Conservation (phyloP, 2,888 invertebrate genomes). For the Ectemnius lituratus region DNA sequence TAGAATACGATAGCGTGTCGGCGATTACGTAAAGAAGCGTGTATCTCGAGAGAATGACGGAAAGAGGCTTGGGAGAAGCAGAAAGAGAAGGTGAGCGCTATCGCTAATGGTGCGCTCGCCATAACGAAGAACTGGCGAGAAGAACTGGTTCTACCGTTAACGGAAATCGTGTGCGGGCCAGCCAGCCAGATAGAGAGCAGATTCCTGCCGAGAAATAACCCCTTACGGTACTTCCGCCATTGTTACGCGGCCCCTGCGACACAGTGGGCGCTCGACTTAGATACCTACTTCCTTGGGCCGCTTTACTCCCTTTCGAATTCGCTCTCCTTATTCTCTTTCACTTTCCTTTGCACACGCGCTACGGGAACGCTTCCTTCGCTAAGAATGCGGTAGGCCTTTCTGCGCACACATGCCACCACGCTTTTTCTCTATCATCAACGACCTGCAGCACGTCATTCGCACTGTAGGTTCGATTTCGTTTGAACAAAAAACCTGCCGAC, state of each 20-base stretch:
- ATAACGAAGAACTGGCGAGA: slow-evolving; percentile 30
- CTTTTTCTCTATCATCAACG: too few species aligned
- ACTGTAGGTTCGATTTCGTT: too few species aligned
- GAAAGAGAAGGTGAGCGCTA: slow-evolving; percentile 22
- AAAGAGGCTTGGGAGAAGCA: slow-evolving; percentile 10
- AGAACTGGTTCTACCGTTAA: slow-evolving; percentile 58
- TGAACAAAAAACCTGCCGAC: too few species aligned
- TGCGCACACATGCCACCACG: too few species aligned
- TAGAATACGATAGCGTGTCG: slow-evolving; percentile 57
- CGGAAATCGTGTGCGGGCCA: slow-evolving; percentile 46
- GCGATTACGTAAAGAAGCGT: slow-evolving; percentile 57
- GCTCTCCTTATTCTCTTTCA: too few species aligned
- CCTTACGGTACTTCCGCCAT: slow-evolving; percentile 50
- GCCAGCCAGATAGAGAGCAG: slow-evolving; percentile 23
- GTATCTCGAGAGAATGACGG: slow-evolving; percentile 30
- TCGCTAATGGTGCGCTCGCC: slow-evolving; percentile 45
- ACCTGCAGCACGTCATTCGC: too few species aligned
- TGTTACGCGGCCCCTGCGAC: slow-evolving; percentile 7
- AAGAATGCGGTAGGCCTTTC: too few species aligned
- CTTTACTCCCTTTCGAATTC: neutral
- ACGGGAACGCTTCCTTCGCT: too few species aligned
- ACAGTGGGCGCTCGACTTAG: slow-evolving; percentile 9
- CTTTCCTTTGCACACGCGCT: too few species aligned
- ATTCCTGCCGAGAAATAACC: slow-evolving; percentile 24
- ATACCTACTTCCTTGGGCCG: slow-evolving; percentile 19